phyloP scores from a whole-genome alignment of 2,888 invertebrate genomes.

The Automeris io region DNA sequence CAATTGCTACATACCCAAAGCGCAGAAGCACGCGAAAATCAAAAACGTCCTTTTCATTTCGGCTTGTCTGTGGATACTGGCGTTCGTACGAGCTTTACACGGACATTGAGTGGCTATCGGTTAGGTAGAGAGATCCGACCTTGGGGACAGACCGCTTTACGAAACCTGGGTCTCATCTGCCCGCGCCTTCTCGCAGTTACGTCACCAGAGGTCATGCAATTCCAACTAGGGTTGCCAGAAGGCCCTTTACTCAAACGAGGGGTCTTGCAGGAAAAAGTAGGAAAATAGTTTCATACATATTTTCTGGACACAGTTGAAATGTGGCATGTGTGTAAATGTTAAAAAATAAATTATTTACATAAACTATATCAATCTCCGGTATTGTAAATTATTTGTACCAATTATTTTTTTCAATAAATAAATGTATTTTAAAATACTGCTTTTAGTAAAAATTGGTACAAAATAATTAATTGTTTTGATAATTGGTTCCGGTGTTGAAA shows the following conservation, averaged over 20 bases:
- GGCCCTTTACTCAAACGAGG: too few species aligned
- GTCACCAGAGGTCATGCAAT: conserved; percentile 17
- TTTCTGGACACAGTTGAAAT: too few species aligned
- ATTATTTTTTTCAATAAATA: not conserved
- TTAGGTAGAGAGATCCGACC: conserved; percentile 39
- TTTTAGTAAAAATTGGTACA: not conserved
- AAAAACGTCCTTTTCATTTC: conserved; percentile 53
- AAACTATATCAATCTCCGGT: too few species aligned
- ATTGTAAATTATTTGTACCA: not conserved
- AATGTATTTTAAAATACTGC: not conserved
- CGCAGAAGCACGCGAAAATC: conserved; percentile 52
- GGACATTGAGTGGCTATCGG: conserved; percentile 40
- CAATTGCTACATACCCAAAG: conserved; percentile 45
- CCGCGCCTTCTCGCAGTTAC: conserved; percentile 43
- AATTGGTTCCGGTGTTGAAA: too few species aligned
- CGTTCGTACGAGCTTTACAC: conserved; percentile 46
- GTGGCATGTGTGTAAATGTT: too few species aligned
- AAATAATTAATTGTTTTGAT: not conserved
- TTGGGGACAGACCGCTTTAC: conserved; percentile 56
- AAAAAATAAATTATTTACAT: too few species aligned
- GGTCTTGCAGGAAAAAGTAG: too few species aligned
- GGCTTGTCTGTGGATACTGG: conserved; percentile 30
- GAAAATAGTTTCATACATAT: too few species aligned
- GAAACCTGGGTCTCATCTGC: conserved; percentile 48
- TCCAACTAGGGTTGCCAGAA: conserved; percentile 10